These are phyloP conservation scores for Strongylocentrotus purpuratus DNA, from an alignment of 35 echinoderm and acorn worm genomes.

Conservation along the genomic window DNA sequence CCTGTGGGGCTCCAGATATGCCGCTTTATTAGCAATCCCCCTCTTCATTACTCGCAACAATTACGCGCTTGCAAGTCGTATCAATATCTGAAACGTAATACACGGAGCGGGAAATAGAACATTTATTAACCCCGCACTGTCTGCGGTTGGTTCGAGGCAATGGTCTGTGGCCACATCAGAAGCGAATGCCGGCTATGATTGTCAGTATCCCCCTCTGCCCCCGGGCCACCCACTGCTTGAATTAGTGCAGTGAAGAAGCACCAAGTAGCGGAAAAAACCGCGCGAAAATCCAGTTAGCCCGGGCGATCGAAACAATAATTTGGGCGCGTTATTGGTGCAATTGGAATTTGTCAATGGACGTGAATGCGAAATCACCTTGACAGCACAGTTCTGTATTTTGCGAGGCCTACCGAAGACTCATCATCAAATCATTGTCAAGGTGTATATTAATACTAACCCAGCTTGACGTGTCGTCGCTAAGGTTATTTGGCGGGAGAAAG, in stretches of 20 bases:
- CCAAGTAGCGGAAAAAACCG: neutral
- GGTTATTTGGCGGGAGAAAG: neutral
- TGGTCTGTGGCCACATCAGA: neutral
- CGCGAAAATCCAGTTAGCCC: neutral
- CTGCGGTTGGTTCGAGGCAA: neutral
- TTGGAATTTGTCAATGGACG: neutral
- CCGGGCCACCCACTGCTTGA: neutral
- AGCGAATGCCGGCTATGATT: neutral
- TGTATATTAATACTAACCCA: neutral
- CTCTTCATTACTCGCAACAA: slow-evolving; percentile 1
- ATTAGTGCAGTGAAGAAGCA: neutral
- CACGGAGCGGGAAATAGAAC: neutral
- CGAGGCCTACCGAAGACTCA: neutral
- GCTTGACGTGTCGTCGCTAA: neutral
- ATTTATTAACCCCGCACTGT: neutral
- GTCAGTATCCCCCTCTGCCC: neutral
- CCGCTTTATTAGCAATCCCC: neutral
- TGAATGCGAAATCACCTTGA: neutral
- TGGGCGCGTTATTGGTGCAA: neutral
- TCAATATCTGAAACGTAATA: slow-evolving; percentile 4
- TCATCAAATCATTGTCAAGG: neutral
- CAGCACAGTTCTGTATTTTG: neutral
- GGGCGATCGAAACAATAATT: neutral
- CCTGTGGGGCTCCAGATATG: neutral
- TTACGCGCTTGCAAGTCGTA: slow-evolving; percentile 1